Evolutionary conservation across 1,140 invertebrate genomes (phyloP), one percentile per base, ranked within the genome.

Genomic region (Wasmannia auropunctata): DNA sequence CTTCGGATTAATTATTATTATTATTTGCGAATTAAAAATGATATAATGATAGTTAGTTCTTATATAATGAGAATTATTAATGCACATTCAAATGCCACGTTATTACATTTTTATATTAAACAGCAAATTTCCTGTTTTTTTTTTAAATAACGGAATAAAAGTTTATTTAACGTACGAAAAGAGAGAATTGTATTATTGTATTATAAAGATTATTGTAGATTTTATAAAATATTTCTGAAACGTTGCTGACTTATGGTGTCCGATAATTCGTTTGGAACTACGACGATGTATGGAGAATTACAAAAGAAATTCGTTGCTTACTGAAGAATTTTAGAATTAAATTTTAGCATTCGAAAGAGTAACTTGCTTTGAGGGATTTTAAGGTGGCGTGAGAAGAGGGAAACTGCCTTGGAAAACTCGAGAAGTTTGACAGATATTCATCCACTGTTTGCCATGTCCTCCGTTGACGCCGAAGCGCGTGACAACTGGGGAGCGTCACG

Each of bases 371-470:
- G 11, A 51, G 6, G 11, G 11, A 37, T 51, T 58, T 72, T n/a
- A 11, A 16, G n/a, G n/a, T 11, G 3, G 14, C 25, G 16, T 25
- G 40, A 83, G 34, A 43, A 58, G 25, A 74, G n/a, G 11, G 7
- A 22, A n/a, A 31, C 22, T 34, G 6, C 43, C n/a, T 54, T 51
- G 46, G 49, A 25, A 67, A 79, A 56, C 25, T 34, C 19, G 34
- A 67, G 11, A 56, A 65, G 25, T 80, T 75, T 31, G 69, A 85
- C 74, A 65, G 34, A 72, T 43, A 62, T 85, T 75, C 69, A 49
- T 84, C n/a, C 54, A 76, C 58, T 43, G 34, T 37, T 58, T 37
- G 28, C 34, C 56, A 60, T 43, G 16, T 70, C 60, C n/a, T 54
- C 7, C 6, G 19, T 70, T 40, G 77, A 77, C 16, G 28, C 19